Conservation (phyloP, 2,113 vertebrate species). For the Prochilodus magdalenae region DNA sequence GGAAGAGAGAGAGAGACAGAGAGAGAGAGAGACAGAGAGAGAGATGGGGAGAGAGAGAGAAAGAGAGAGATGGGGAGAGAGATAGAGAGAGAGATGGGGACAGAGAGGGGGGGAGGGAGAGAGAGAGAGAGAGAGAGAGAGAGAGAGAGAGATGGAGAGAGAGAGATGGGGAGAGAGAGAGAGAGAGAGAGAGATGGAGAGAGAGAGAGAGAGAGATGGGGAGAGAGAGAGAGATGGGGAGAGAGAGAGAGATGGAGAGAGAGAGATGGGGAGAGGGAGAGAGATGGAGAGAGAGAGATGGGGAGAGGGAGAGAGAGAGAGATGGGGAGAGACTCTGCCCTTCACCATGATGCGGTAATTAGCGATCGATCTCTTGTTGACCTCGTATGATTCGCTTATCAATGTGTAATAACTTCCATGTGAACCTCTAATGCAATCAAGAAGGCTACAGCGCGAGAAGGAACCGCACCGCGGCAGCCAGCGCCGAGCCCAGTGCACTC, state of each 20-base stretch:
- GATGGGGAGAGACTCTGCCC: slow-evolving; percentile 43
- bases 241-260: background rate
- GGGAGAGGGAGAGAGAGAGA: too few species aligned
- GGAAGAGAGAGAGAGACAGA: background rate
- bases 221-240: background rate
- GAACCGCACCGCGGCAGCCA: background rate
- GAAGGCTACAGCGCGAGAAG: slow-evolving; percentile 53
- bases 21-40: background rate
- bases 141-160: background rate
- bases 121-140: background rate
- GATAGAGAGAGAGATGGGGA: background rate
- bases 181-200: background rate
- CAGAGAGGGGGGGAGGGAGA: background rate
- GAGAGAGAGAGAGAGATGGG: background rate
- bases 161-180: background rate
- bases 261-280: background rate
- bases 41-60: too few species aligned
- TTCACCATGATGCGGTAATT: slow-evolving; percentile 72
- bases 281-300: background rate
- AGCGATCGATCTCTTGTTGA: slow-evolving; percentile 77
- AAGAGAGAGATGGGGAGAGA: too few species aligned
- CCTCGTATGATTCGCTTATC: slow-evolving; percentile 76
- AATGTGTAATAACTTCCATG: slow-evolving; percentile 74
- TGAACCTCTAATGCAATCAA: slow-evolving; percentile 72
- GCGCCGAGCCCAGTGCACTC: background rate